Base-by-base conservation (phyloP, 2,888 invertebrate genomes). In the Theodoxus fluviatilis region DNA sequence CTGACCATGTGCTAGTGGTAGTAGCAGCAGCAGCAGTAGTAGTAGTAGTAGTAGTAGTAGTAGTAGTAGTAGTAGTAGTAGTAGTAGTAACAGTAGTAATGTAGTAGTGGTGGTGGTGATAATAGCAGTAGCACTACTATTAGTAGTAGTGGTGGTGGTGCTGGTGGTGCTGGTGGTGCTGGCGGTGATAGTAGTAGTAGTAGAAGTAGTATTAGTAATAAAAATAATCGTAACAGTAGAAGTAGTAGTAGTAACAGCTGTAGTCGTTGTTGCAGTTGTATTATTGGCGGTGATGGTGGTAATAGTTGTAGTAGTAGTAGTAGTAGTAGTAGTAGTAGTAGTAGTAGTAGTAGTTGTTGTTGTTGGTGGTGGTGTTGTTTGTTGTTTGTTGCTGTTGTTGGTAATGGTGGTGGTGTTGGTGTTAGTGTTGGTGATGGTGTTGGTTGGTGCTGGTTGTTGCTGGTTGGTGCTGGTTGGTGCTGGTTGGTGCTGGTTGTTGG, bases 201-300 rank as follows among this genome's bases (percentile, higher is more conserved):
- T 66, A 66, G 28, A 22, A 66, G 28, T 66, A 66, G 28, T 43
- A 43, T 40, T 66, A 66, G 28, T 66, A 66, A 18, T 66, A 66
- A 22, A 22, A 66, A 43, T 66, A 47, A 22, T 66, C 28, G 9
- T 66, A 43, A n/a, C 33, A 61, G n/a, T 61, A 6, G 9, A 31
- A 61, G 3, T 25, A 61, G n/a, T 15, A 61, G 31, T 61, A 28
- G 9, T 61, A 61, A 12, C 33, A 28, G 9, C 33, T 31, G 31
- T 61, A 61, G 31, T 61, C 18, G 4, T 61, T 31, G 31, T 61
- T 9, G 9, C n/a, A 25, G 9, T 28, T 31, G n/a, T 61, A n/a
- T 33, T 66, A 66, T 18, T 66, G 2, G 31, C 43, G 25, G 28
- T 9, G 25, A 2, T 40, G 12, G 22, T 3, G n/a, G n/a, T 63